Conservation (phyloP, 1,140 invertebrate genomes). For the Orussus abietinus region DNA sequence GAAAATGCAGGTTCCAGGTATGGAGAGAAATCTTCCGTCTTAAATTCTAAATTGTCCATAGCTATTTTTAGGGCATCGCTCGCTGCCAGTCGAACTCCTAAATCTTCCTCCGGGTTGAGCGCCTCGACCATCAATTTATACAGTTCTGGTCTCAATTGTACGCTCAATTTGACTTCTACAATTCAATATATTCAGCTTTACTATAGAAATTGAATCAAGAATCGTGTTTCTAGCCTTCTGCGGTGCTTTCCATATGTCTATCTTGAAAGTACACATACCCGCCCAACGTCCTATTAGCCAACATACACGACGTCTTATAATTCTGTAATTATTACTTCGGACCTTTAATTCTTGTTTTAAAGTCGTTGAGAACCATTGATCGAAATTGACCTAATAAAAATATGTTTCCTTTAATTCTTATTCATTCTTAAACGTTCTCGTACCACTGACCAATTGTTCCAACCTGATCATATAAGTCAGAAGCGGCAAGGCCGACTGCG, state of each 20-base stretch:
- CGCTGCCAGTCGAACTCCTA: slow-evolving; percentile 80
- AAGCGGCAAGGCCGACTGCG: slow-evolving; percentile 84
- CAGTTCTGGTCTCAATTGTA: slow-evolving; percentile 71
- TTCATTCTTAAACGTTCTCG: slow-evolving; percentile 2
- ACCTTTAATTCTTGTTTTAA: slow-evolving; percentile 79
- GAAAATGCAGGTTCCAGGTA: slow-evolving; percentile 75
- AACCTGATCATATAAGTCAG: slow-evolving; percentile 89
- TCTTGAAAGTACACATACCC: slow-evolving; percentile 22
- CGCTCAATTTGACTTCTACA: slow-evolving; percentile 74
- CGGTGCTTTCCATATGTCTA: not conserved
- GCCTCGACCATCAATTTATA: slow-evolving; percentile 77
- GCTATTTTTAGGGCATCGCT: slow-evolving; percentile 71
- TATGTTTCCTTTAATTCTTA: slow-evolving; percentile 8
- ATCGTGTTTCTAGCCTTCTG: not conserved
- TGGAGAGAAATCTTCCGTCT: slow-evolving; percentile 76
- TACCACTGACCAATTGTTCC: slow-evolving; percentile 17
- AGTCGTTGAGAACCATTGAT: slow-evolving; percentile 85
- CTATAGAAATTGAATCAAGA: not conserved
- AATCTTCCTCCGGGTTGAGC: slow-evolving; percentile 69
- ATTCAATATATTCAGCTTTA: too few relatives aligned
- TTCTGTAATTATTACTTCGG: slow-evolving; percentile 79
- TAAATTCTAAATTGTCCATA: slow-evolving; percentile 91
- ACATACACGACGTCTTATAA: slow-evolving; percentile 82
- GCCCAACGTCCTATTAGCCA: slow-evolving; percentile 71
- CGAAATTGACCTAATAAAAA: slow-evolving; percentile 73